Evolutionary conservation across 2,113 vertebrate species (phyloP).

Genomic region (Athene cunicularia): DNA sequence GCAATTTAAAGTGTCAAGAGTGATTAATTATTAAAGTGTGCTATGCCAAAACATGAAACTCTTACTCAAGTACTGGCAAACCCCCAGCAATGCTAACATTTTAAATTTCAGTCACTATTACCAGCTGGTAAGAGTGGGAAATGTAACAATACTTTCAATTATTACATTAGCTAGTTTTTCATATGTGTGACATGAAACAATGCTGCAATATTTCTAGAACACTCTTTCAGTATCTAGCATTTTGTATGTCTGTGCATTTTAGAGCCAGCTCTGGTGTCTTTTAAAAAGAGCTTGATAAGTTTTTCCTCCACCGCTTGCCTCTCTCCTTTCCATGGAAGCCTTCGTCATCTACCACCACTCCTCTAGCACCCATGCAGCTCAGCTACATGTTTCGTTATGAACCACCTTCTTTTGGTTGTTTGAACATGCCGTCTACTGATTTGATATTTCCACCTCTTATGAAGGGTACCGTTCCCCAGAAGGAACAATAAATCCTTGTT

Average conservation of each 20-base stretch:
- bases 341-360: neutral
- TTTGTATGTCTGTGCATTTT: neutral
- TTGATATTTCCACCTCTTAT: neutral
- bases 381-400: neutral
- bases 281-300: neutral
- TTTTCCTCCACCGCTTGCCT: neutral
- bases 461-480: neutral
- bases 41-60: constrained; percentile 28
- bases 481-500: neutral
- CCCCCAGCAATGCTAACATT: neutral
- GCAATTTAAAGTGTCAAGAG: constrained; percentile 28
- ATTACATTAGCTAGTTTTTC: neutral
- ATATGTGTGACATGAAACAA: neutral
- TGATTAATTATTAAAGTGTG: constrained; percentile 51
- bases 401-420: neutral
- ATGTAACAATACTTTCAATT: neutral
- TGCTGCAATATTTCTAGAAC: neutral
- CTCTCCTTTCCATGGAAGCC: neutral
- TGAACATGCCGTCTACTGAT: neutral
- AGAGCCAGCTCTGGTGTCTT: neutral
- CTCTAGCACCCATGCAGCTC: neutral
- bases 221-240: neutral
- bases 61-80: constrained; percentile 11
- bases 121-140: neutral
- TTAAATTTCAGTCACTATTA: neutral